Base-by-base conservation (phyloP, 2,888 invertebrate genomes). In the Agrypnus murinus region DNA sequence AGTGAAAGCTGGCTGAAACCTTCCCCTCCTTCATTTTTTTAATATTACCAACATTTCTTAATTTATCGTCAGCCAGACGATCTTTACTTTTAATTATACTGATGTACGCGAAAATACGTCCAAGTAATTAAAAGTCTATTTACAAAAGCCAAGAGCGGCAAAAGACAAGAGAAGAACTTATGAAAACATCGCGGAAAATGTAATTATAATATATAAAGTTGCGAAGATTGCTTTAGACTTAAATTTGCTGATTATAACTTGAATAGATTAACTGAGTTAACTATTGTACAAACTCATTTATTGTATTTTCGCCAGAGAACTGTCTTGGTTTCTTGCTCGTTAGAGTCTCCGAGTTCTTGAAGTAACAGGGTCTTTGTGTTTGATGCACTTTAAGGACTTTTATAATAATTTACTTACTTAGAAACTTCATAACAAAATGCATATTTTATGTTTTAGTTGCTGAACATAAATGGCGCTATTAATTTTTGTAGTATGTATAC, bases 71-170 rank as follows among this genome's bases (percentile, higher is more conserved):
- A 46, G 46, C 46, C 17, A 19, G 10, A 19, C 46, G 19, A 46
- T 46, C 46, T 46, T 46, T 46, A 46, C 46, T 46, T 46, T 46
- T 46, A 46, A 46, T 46, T 46, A 46, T 46, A 46, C 46, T 19
- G 46, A 46, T 46, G 46, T 46, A 46, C 46, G 46, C 46, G 46
- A 46, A 46, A 46, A 46, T 46, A 46, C 19, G 46, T 46, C 46
- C 46, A 46, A 46, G 46, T 46, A 46, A 46, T 46, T 46, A 46
- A 46, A 46, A 46, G 46, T 46, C 46, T 46, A 46, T 46, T 46
- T 46, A 46, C 46, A 46, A 46, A 46, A 46, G 46, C 19, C 46
- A 46, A 46, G n/a, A n/a, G 19, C 46, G 19, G 46, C 19, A 17
- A 19, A 17, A 19, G 17, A 46, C 46, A 46, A 46, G 17, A 46